Evolutionary conservation across 2,888 invertebrate species (phyloP).

Genomic region (Drosophila ochracea): DNA sequence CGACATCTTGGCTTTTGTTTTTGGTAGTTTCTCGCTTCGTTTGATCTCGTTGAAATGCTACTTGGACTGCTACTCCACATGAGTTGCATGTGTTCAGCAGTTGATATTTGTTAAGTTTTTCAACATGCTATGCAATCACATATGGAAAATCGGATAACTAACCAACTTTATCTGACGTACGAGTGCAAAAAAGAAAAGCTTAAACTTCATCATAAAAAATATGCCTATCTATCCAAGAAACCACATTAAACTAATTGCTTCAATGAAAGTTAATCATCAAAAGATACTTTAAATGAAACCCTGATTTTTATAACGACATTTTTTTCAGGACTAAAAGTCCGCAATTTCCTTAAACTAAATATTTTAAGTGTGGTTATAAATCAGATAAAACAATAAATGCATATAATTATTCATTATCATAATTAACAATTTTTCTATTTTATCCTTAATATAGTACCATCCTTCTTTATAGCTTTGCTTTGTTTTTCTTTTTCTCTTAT

Average conservation of each 20-base stretch:
- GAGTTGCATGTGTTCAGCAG: slow-evolving; percentile 52
- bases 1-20: slow-evolving; percentile 25
- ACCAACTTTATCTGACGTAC: not conserved
- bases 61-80: slow-evolving; percentile 36
- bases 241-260: not conserved
- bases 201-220: not conserved
- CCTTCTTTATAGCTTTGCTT: not conserved
- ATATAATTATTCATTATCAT: not conserved
- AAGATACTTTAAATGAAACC: not conserved
- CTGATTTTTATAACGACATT: not conserved
- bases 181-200: not conserved
- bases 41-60: slow-evolving; percentile 47
- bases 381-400: not conserved
- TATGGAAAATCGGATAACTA: not conserved
- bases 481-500: not conserved
- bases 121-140: not conserved
- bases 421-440: not conserved
- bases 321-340: not conserved
- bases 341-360: not conserved
- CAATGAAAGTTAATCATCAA: not conserved
- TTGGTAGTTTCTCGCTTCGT: slow-evolving; percentile 56
- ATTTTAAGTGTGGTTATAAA: not conserved
- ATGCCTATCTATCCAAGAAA: not conserved
- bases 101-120: slow-evolving; percentile 9
- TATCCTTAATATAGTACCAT: not conserved